Base-by-base conservation (phyloP, 1,140 invertebrate genomes). In the Drosophila burlai region DNA sequence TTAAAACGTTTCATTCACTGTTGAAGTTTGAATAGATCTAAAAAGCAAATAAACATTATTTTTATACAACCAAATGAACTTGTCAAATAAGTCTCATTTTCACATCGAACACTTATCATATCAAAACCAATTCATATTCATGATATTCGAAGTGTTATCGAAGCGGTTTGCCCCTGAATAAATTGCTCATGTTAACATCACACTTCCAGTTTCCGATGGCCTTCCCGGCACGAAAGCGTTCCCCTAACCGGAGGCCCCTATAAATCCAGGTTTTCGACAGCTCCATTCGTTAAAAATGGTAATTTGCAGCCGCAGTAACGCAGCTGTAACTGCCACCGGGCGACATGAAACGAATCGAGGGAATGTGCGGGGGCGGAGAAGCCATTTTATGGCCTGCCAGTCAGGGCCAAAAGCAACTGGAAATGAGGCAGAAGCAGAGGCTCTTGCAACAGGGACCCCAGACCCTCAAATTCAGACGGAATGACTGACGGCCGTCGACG, bases 201-300 rank as follows among this genome's bases (percentile, higher is more conserved):
- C 34, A 61, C 55, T 40, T 13, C 15, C 55, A 57, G 54, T 57
- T 40, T 40, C 13, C 36, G 8, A 5, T 11, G 52, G 34, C 52
- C 34, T 55, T 38, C 15, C 18, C 31, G 8, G 4, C 31, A 15
- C 31, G 13, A 54, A 67, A 36, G 16, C 47, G 47, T 21, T 46
- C n/a, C 13, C 11, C 63, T 7, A 36, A n/a, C 16, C 49, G 16
- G 36, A n/a, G 43, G 66, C 29, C 52, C 34, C 42, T 36, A 55
- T 68, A 81, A 84, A 68, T 80, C 59, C 60, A 49, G 15, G 38
- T 49, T 42, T 69, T 73, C 52, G 81, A 81, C 81, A 85, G 82
- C 60, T 61, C 73, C 73, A 67, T 85, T 85, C 62, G 69, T 60
- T 85, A 58, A 81, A 85, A 78, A 81, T 81, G 78, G 63, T 85